Evolutionary conservation across 2,797 vertebrate species (phyloP), one percentile per base, ranked within the genome.

Genomic region (Micrastur ruficollis): DNA sequence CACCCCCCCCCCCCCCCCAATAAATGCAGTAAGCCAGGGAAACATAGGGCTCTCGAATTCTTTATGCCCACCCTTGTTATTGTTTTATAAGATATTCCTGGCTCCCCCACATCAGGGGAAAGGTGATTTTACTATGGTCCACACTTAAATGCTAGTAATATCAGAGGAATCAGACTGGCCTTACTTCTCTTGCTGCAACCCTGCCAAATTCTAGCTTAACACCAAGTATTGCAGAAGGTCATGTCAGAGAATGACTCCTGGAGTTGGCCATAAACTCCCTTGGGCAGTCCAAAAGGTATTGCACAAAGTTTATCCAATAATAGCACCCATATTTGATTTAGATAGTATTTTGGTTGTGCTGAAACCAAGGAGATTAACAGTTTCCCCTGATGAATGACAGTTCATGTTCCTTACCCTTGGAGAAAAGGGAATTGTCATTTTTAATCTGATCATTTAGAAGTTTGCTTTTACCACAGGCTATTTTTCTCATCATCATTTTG

Each of bases 341-440:
- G 38, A 47, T 67, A 58, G 55, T 66, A 50, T 74, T 94, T 93
- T 84, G 76, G 58, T 89, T 94, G 62, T 84, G 42, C 81, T 84
- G 89, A 94, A 91, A 75, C 80, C 38, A 81, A 84, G 85, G 70
- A 93, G 75, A 52, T 83, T 47, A 86, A 42, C 26, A 36, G n/a
- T 79, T 97, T 89, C 49, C 47, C 32, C 19, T 61, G 44, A 66
- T 80, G 63, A 82, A 79, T 90, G 72, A 22, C 59, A 73, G 62
- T 59, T 92, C 1, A 1, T 72, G 18, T 81, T 90, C 80, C 80
- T 82, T 84, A 73, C 25, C 66, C 91, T 88, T 81, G n/a, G 72
- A 91, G 76, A 59, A 79, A 90, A 72, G 62, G 34, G 73, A 89
- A 84, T 90, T 95, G 87, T 79, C 82, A 63, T 65, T 86, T 91